Evolutionary conservation across 1,140 invertebrate species (phyloP).

Genomic region (Glossosoma conforme): DNA sequence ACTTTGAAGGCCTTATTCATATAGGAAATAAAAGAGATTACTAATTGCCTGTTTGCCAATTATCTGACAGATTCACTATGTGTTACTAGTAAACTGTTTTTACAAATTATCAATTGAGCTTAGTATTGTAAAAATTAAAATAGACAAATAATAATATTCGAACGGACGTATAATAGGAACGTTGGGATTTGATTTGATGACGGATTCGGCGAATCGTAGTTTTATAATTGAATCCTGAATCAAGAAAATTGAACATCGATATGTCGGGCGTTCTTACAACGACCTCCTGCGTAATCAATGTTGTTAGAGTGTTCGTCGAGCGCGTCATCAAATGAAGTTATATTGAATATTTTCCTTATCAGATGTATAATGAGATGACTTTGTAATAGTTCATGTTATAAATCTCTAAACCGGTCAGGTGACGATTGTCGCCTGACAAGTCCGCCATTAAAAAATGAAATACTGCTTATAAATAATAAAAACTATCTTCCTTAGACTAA

Average conservation of each 20-base stretch:
- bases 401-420: background rate
- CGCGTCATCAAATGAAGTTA: slow-evolving; percentile 20
- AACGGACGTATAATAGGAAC: slow-evolving; percentile 22
- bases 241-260: background rate
- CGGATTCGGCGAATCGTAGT: slow-evolving; percentile 26
- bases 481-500: slow-evolving; percentile 32
- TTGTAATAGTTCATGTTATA: slow-evolving; percentile 3
- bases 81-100: slow-evolving; percentile 30
- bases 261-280: background rate
- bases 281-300: too few species aligned
- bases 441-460: slow-evolving; percentile 42
- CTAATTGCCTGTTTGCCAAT: slow-evolving; percentile 33
- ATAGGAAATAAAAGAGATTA: slow-evolving; percentile 30
- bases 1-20: slow-evolving; percentile 33
- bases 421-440: slow-evolving; percentile 33
- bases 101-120: slow-evolving; percentile 34
- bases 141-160: slow-evolving; percentile 27
- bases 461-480: slow-evolving; percentile 36
- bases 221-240: too few species aligned
- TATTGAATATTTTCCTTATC: slow-evolving; percentile 18
- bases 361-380: slow-evolving; percentile 3
- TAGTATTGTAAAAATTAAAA: slow-evolving; percentile 30
- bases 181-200: slow-evolving; percentile 24
- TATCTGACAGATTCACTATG: slow-evolving; percentile 29
- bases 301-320: slow-evolving; percentile 13